phyloP scores from a whole-genome alignment of 2,113 vertebrate genomes.

The Strix uralensis region DNA sequence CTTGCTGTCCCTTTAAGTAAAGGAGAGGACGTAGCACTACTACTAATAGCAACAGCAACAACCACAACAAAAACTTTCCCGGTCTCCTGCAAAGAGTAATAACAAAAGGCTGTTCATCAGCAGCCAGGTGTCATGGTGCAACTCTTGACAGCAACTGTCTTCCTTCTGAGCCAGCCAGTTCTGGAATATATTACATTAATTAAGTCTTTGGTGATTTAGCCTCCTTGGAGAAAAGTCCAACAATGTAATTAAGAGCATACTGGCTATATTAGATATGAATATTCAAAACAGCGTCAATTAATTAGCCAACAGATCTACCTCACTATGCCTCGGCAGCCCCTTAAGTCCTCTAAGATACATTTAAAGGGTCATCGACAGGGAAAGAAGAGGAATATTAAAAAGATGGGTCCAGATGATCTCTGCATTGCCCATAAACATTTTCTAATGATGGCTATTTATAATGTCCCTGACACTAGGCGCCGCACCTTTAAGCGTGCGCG shows the following conservation, averaged over 20 bases:
- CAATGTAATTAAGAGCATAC: constrained; percentile 99
- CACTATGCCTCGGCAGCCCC: constrained; percentile 81
- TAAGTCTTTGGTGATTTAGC: constrained; percentile 99
- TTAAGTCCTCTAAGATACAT: constrained; percentile 85
- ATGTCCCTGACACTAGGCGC: constrained; percentile 63
- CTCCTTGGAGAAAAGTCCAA: constrained; percentile 98
- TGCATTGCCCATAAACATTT: constrained; percentile 75
- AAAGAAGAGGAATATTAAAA: constrained; percentile 81
- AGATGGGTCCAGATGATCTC: constrained; percentile 71
- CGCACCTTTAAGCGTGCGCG: constrained; percentile 42
- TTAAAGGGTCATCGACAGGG: constrained; percentile 86
- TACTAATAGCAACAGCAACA: background rate
- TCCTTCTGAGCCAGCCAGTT: constrained; percentile 87
- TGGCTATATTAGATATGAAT: constrained; percentile 98
- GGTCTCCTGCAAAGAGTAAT: constrained; percentile 76
- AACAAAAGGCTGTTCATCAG: constrained; percentile 86
- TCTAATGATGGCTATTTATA: constrained; percentile 79
- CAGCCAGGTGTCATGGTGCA: constrained; percentile 95
- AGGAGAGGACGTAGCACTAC: background rate
- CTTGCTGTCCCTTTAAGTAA: constrained; percentile 71
- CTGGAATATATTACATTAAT: constrained; percentile 99
- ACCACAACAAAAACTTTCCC: constrained; percentile 77
- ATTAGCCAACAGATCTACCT: constrained; percentile 91
- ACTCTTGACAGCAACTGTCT: constrained; percentile 95
- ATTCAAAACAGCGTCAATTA: constrained; percentile 99